Evolutionary conservation across 2,888 invertebrate species (phyloP), one percentile per base, ranked within the genome.

Genomic region (Lacanobia wlatinum): DNA sequence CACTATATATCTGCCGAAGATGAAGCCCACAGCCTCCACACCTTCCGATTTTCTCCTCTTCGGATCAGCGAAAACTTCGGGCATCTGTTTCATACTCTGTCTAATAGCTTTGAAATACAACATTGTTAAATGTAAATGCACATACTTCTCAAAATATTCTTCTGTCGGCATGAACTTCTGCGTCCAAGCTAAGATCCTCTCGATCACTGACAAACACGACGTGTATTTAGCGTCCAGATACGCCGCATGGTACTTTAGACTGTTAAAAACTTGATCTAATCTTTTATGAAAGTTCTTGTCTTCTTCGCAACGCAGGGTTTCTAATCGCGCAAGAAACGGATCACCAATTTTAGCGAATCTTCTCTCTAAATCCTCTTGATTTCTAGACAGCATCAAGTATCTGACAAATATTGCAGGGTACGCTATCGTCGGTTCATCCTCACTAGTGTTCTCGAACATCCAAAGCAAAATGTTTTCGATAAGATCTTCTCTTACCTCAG

Each of bases 91-190:
- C 4, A 88, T 71, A 28, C 87, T 80, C 52, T 90, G 87, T 55
- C 89, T 86, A 18, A 94, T 81, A 1, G 93, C 80, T 76, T 91
- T 93, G 62, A 81, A 91, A 73, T 90, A 94, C 43, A 92, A 73
- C 90, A 93, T 93, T 0, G 87, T 92, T 14, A 92, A 74, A 80
- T 94, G 92, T 59, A 94, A 74, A 10, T 80, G 65, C 0, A 86
- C 87, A 68, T 91, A 92, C 46, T 60, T 80, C 0, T 82, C 60
- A 43, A 94, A 92, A 71, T 91, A 77, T 64, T 85, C 72, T 43
- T 92, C 91, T 46, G 90, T 83, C 0, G 92, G 89, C 64, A 93
- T 75, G 23, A 90, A 69, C 14, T 72, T 86, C 8, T 87, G 86
- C 83, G 90, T 81, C 83, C 91, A 90, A 46, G 63, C 73, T 5